phyloP scores from a whole-genome alignment of 2,113 vertebrate genomes.

The Otocyon megalotis region DNA sequence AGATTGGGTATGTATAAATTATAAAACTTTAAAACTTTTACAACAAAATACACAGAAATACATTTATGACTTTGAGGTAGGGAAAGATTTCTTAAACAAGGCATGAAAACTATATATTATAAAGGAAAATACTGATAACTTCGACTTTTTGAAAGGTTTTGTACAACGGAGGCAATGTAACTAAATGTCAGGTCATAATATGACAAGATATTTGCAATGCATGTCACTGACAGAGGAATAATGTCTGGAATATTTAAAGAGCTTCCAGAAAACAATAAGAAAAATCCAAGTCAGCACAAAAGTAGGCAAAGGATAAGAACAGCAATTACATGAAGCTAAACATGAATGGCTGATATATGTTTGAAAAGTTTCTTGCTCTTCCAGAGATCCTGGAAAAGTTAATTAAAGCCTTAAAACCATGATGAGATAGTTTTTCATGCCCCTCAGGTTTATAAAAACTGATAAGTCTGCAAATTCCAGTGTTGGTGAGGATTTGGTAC shows the following conservation, averaged over 20 bases:
- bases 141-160: not conserved
- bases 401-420: not conserved
- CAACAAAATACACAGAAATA: not conserved
- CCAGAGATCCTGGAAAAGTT: not conserved
- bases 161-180: not conserved
- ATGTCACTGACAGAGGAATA: not conserved
- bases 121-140: not conserved
- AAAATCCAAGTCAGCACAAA: not conserved
- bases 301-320: not conserved
- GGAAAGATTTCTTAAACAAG: not conserved
- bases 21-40: conserved; percentile 10
- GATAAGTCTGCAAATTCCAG: not conserved
- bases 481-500: not conserved
- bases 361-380: not conserved
- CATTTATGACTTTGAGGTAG: not conserved
- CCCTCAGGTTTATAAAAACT: not conserved
- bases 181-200: not conserved
- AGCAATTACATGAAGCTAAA: not conserved
- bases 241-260: not conserved
- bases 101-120: not conserved
- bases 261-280: not conserved
- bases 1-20: not conserved
- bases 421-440: not conserved
- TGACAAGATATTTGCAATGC: not conserved
- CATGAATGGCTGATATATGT: not conserved